Percentiles rank a stretch among this genome's conserved stretches.
Evolutionary conservation across 2,797 vertebrate genomes (phyloP).

Genomic region (Melanotaenia nigrans): DNA sequence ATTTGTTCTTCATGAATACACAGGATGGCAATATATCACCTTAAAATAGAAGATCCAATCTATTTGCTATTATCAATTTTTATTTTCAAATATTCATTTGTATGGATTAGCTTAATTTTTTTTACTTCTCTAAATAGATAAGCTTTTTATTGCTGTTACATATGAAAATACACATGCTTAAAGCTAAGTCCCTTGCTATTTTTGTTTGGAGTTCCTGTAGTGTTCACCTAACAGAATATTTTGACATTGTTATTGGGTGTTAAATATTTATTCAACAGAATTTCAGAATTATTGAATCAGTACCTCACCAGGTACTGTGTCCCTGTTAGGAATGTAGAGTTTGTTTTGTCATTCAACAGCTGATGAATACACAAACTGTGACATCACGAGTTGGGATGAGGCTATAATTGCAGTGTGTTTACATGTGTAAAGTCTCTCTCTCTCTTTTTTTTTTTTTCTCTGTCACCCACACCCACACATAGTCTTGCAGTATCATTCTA

Average conservation of each 20-base stretch:
- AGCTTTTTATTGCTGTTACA: neutral
- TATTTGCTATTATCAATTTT: neutral
- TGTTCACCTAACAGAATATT: too few relatives aligned
- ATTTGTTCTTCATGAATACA: too few relatives aligned
- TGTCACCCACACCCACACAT: too few relatives aligned
- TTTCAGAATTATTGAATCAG: neutral
- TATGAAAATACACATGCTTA: too few relatives aligned
- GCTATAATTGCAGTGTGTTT: neutral
- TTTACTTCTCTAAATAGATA: neutral
- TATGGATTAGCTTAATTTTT: neutral
- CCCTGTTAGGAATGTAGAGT: slow-evolving; percentile 19
- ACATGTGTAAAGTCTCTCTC: neutral
- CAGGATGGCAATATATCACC: too few relatives aligned
- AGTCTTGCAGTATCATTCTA: neutral
- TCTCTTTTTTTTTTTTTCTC: too few relatives aligned
- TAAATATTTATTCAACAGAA: neutral
- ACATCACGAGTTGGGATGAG: neutral
- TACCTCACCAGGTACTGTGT: neutral
- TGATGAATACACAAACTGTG: neutral
- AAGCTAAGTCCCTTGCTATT: too few relatives aligned
- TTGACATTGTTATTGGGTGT: neutral
- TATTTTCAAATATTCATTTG: neutral
- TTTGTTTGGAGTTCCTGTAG: too few relatives aligned
- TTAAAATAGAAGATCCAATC: neutral
- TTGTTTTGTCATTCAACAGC: slow-evolving; percentile 4